Evolutionary conservation across 2,113 vertebrate genomes (phyloP), one percentile per base, ranked within the genome.

Genomic region (Scomber scombrus): DNA sequence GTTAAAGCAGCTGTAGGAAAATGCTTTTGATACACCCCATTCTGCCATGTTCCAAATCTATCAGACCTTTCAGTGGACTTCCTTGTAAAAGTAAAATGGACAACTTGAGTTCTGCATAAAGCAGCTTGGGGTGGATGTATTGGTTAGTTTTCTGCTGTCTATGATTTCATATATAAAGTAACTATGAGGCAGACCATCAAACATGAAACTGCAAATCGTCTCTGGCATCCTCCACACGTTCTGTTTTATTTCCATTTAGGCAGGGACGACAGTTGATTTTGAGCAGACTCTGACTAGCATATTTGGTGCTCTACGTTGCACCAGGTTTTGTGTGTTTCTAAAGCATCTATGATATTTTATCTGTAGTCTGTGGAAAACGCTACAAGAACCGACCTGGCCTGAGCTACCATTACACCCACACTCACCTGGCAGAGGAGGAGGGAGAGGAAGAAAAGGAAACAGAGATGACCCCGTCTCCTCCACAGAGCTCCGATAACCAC

Each of bases 321-420:
- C 11, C 21, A n/a, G 0, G 5, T 45, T 49, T 51, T 29, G 3
- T 12, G 0, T 58, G 14, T 70, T 56, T 63, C 26, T 78, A 57
- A 89, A 23, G 43, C 6, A 50, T 13, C 21, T 67, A 16, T 45
- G 18, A 43, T 60, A 29, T 84, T 67, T 76, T 15, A 57, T 68
- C 31, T 71, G 10, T 81, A 99, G 98, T 99, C 86, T 99, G 98
- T 64, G 98, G 98, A 80, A 99, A 99, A 87, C 97, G 98, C 85
- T 99, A 99, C 94, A 99, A 99, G 96, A 99, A 99, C 94, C 96
- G 98, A 0, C 98, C 98, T 0, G 98, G 98, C 46, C 94, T 99
- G 90, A 99, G 98, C 90, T 99, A 99, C 92, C 98, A 99, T 89
- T 99, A 99, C 21, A 95, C 98, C 75, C 98, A 99, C 91, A 98